Conservation (phyloP, 2,113 vertebrate genomes). For the Neodon shergylaensis region DNA sequence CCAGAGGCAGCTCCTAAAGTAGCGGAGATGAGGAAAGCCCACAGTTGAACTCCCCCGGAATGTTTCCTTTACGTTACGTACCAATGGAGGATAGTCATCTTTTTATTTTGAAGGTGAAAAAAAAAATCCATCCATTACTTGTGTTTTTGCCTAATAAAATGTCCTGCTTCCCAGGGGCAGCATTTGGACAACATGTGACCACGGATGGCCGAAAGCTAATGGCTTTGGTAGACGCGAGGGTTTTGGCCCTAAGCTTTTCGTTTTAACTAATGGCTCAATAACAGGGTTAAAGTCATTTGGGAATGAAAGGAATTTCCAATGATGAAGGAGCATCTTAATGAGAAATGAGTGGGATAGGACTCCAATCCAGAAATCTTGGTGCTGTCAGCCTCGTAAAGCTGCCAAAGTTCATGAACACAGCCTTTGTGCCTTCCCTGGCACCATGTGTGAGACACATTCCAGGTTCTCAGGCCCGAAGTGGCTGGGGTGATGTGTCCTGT, state of each 20-base stretch:
- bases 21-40: neutral
- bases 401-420: constrained; percentile 76
- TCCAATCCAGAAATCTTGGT: constrained; percentile 73
- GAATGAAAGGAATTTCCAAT: constrained; percentile 75
- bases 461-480: constrained; percentile 76
- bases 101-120: constrained; percentile 43
- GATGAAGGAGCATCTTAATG: constrained; percentile 76
- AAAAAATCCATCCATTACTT: constrained; percentile 46
- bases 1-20: neutral
- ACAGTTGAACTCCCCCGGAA: constrained; percentile 45
- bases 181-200: constrained; percentile 70
- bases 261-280: constrained; percentile 75
- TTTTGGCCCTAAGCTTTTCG: constrained; percentile 67
- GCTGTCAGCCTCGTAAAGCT: constrained; percentile 80
- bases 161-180: neutral
- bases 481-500: constrained; percentile 62
- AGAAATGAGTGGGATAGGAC: constrained; percentile 74
- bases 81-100: constrained; percentile 44
- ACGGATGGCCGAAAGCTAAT: constrained; percentile 66
- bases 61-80: constrained; percentile 20
- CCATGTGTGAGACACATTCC: constrained; percentile 77
- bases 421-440: constrained; percentile 77
- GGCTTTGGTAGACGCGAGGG: constrained; percentile 53
- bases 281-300: constrained; percentile 68
- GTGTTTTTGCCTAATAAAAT: constrained; percentile 60